phyloP scores from a whole-genome alignment of 1,140 invertebrate species.

The Bombus soroeensis region DNA sequence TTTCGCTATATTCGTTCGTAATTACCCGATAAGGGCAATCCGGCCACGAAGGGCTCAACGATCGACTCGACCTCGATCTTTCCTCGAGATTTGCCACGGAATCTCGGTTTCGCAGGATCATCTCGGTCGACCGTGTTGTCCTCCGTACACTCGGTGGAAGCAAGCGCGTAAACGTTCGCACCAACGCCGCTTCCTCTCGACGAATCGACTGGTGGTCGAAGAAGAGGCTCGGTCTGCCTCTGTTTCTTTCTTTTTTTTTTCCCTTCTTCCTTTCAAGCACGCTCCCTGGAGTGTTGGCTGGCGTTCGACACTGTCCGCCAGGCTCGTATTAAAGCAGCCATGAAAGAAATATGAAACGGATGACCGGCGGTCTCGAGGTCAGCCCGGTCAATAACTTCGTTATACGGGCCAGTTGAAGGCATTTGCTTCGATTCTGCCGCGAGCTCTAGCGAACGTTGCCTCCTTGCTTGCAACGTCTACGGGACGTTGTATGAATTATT shows the following conservation, averaged over 20 bases:
- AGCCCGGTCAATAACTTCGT: constrained; percentile 53
- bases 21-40: constrained; percentile 55
- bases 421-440: constrained; percentile 41
- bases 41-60: constrained; percentile 46
- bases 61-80: constrained; percentile 50
- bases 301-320: not conserved
- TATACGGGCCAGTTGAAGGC: constrained; percentile 52
- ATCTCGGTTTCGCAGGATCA: not conserved
- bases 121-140: not conserved
- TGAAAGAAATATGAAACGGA: constrained; percentile 50
- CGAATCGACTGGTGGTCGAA: not conserved
- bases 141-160: not conserved
- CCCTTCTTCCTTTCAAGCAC: not conserved
- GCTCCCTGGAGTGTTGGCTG: not conserved
- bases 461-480: too few relatives aligned
- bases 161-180: not conserved
- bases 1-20: constrained; percentile 36
- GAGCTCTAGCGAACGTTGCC: constrained; percentile 10
- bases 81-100: constrained; percentile 7
- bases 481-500: constrained; percentile 34
- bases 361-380: constrained; percentile 48
- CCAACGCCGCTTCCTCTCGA: not conserved
- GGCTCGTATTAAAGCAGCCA: constrained; percentile 17
- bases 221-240: not conserved
- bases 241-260: not conserved